A percentile compares a stretch with the other conserved stretches of the same genome.
Evolutionary conservation across 2,113 vertebrate genomes (phyloP).

Genomic region (Mugil cephalus): DNA sequence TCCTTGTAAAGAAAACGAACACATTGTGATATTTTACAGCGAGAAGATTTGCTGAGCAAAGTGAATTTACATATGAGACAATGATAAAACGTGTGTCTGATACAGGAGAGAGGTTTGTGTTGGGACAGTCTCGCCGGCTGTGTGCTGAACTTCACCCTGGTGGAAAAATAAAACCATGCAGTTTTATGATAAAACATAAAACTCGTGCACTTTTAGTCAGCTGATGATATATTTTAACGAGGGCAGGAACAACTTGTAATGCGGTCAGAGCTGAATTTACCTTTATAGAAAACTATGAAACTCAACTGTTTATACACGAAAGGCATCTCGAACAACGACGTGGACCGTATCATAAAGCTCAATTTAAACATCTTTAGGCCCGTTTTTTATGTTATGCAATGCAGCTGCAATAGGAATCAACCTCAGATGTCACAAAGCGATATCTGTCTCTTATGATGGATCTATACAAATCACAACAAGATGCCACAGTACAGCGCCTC

Average conservation of each 20-base stretch:
- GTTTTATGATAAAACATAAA: slow-evolving; percentile 21
- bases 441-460: no score
- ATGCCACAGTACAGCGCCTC: no score
- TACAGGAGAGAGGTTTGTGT: slow-evolving; percentile 25
- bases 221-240: background rate
- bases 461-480: no score
- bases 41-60: slow-evolving; percentile 48
- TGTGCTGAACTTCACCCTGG: slow-evolving; percentile 4
- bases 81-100: slow-evolving; percentile 22
- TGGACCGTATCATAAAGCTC: background rate
- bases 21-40: slow-evolving; percentile 47
- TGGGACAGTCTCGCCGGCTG: background rate
- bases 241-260: no score
- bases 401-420: background rate
- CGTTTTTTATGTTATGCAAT: background rate
- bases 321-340: background rate
- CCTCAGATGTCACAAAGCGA: background rate
- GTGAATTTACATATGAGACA: slow-evolving; percentile 24
- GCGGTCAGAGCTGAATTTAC: background rate
- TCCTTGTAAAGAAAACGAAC: slow-evolving; percentile 55
- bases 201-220: slow-evolving; percentile 26
- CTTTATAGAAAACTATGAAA: background rate
- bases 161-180: background rate
- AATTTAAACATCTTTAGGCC: background rate
- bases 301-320: background rate